Evolutionary conservation across 92 coral and sea anemone genomes (phyloP), one percentile per base, ranked within the genome.

Genomic region (Phenganax subtilis): DNA sequence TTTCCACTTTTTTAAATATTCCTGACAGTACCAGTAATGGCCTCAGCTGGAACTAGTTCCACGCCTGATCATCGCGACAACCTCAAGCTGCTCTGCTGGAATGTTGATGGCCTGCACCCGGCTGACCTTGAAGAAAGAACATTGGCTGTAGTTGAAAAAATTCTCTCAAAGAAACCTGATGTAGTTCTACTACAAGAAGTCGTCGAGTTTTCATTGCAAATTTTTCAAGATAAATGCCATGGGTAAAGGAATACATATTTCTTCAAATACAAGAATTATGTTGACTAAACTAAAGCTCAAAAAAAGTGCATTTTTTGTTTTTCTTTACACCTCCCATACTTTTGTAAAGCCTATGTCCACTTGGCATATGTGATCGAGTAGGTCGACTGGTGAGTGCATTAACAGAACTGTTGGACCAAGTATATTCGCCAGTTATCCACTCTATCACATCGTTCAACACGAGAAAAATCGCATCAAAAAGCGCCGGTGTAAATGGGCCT

Each of bases 131-230:
- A 63, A 58, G 97, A 88, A 72, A 86, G 98, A 87, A 85, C 93
- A n/a, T 61, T 76, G 62, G 90, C 91, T 57, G 93, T 94, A 14
- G 74, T 89, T 47, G 78, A 58, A 54, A 72, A 56, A 10, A 94
- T 94, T 28, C 89, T 80, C 64, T 47, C 53, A 15, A 85, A 84
- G 51, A 80, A 86, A 61, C 98, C 98, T 54, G 98, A 94, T 76
- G 93, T 86, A 3, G 98, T 94, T 56, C 81, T 86, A 55, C 87
- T 94, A 6, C 98, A 94, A 84, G 97, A 94, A 74, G 96, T 94
- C 52, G 85, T 92, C 17, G 82, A 82, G 72, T 82, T 82, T 20
- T 85, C 96, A n/a, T 57, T 91, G 53, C 10, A 88, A 25, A 67
- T 85, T 51, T 89, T 86, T 67, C 85, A 84, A 76, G 60, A 84